Conservation (phyloP, 1,140 invertebrate species). For the roundworm (Caenorhabditis elegans) region DNA sequence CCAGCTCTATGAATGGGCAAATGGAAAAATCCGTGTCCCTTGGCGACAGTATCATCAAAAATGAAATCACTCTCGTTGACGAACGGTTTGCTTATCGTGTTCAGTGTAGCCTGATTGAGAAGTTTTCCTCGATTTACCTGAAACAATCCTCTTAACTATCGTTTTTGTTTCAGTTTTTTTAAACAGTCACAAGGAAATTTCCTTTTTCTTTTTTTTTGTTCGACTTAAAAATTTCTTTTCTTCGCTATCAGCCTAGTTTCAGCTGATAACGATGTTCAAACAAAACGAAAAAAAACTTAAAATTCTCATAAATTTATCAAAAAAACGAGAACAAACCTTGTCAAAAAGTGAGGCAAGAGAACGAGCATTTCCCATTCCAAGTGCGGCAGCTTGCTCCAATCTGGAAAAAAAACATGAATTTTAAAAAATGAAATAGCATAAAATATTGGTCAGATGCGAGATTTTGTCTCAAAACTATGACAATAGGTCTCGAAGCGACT, state of each 20-base stretch:
- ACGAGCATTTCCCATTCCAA: conserved; percentile 66
- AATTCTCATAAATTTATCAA: not conserved
- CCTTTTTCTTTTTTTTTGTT: no score
- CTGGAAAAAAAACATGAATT: conserved; percentile 41
- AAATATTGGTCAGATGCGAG: no score
- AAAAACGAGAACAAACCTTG: conserved; percentile 37
- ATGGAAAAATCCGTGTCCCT: conserved; percentile 46
- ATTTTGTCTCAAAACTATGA: no score
- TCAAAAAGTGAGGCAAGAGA: conserved; percentile 62
- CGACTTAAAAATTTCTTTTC: no score
- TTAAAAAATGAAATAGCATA: no score
- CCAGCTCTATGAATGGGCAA: conserved; percentile 42
- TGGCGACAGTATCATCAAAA: conserved; percentile 35
- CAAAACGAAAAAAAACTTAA: not conserved
- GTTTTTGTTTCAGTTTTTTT: no score
- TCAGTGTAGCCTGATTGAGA: conserved; percentile 28
- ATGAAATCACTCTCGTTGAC: conserved; percentile 39
- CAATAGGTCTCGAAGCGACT: no score
- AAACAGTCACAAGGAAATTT: no score
- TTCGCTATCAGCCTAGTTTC: no score
- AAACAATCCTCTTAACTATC: not conserved
- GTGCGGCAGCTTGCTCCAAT: conserved; percentile 56
- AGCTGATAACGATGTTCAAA: not conserved
- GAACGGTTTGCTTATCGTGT: conserved; percentile 37
- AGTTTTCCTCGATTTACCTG: conserved; percentile 36